Evolutionary conservation across 2,888 invertebrate genomes (phyloP).

Genomic region (Nomada lathburiana): DNA sequence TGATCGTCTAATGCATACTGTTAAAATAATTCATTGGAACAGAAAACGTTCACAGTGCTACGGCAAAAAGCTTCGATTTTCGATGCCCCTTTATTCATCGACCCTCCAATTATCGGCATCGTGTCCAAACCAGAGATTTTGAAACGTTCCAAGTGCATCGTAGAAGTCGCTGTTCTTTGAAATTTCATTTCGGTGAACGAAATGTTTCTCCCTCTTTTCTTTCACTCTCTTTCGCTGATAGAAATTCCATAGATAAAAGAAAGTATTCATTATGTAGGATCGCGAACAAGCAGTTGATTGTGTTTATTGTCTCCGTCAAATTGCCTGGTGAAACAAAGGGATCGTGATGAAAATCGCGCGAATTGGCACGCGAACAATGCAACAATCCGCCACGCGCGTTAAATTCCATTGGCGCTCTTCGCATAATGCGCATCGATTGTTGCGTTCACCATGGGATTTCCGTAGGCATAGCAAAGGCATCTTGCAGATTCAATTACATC

Average conservation of each 20-base stretch:
- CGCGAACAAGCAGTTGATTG: too few relatives aligned
- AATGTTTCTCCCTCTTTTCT: too few relatives aligned
- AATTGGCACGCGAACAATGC: neutral
- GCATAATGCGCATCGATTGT: constrained; percentile 14
- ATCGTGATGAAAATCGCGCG: neutral
- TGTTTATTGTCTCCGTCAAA: neutral
- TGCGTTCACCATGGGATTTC: neutral
- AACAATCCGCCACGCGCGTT: neutral
- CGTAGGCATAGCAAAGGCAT: constrained; percentile 29
- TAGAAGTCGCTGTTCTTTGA: neutral
- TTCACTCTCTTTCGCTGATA: too few relatives aligned
- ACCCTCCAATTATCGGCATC: constrained; percentile 50
- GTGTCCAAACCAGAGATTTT: constrained; percentile 33
- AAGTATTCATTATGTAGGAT: too few relatives aligned
- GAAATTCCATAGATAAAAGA: too few relatives aligned
- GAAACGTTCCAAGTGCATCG: constrained; percentile 2
- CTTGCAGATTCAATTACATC: constrained; percentile 47
- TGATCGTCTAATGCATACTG: too few relatives aligned
- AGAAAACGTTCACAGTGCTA: neutral
- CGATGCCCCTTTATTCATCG: constrained; percentile 20
- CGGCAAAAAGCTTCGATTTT: neutral
- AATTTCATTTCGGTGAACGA: neutral
- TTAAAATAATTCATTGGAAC: neutral
- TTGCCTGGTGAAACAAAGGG: neutral
- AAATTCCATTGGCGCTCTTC: constrained; percentile 5